phyloP scores from a whole-genome alignment of 2,888 invertebrate species.

The Synanthedon formicaeformis region DNA sequence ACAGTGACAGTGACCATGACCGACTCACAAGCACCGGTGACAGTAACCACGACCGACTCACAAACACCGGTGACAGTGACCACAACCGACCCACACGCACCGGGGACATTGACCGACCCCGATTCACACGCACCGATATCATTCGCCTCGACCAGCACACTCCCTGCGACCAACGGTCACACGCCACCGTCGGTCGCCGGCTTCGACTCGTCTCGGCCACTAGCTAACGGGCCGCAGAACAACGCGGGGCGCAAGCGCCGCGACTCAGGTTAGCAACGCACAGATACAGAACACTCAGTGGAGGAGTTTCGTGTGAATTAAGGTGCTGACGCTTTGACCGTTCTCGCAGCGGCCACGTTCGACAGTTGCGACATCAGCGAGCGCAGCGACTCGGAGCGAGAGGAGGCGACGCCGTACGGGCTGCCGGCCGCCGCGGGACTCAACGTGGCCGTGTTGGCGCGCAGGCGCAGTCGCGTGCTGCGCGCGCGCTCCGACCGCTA shows the following conservation, averaged over 20 bases:
- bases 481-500: slow-evolving; percentile 66
- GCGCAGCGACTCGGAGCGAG: slow-evolving; percentile 46
- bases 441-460: slow-evolving; percentile 48
- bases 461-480: slow-evolving; percentile 43
- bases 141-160: slow-evolving; percentile 6
- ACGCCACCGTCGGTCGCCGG: slow-evolving; percentile 15
- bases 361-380: slow-evolving; percentile 46
- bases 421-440: slow-evolving; percentile 51
- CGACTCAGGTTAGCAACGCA: neutral
- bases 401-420: slow-evolving; percentile 31
- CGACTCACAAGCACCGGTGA: no score
- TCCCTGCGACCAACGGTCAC: slow-evolving; percentile 9
- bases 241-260: neutral
- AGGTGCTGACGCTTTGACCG: neutral
- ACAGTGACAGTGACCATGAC: no score
- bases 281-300: no score
- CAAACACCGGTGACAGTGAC: no score
- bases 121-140: no score
- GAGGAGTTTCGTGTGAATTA: neutral
- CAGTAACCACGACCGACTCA: no score
- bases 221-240: no score
- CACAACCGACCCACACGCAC: no score
- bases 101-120: no score
- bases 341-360: slow-evolving; percentile 35
- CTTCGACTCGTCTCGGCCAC: slow-evolving; percentile 28